These are phyloP conservation scores for Pelvicachromis taeniatus DNA, from an alignment of 2,113 vertebrate species.

Conservation along the genomic window DNA sequence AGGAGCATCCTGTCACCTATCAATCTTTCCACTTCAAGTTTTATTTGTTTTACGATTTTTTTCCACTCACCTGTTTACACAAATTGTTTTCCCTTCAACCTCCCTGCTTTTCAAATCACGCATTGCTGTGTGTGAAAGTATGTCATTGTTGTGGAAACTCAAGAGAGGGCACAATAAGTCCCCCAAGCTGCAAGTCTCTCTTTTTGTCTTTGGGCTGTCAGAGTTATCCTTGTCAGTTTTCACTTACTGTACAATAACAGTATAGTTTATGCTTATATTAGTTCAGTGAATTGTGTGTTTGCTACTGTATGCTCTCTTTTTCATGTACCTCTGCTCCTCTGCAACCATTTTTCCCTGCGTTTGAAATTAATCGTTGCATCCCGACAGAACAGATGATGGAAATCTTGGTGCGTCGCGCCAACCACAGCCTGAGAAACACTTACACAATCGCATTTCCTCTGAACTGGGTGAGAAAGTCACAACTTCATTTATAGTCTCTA, in stretches of 20 bases:
- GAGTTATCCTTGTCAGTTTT: slow-evolving; percentile 40
- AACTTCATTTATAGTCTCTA: slow-evolving; percentile 38
- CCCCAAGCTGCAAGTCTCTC: slow-evolving; percentile 35
- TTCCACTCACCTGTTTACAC: slow-evolving; percentile 41
- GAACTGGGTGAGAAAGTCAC: slow-evolving; percentile 26
- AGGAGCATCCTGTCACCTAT: slow-evolving; percentile 61
- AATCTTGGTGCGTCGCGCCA: slow-evolving; percentile 19
- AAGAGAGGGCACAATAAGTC: slow-evolving; percentile 39
- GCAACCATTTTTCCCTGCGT: background rate
- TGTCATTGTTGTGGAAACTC: slow-evolving; percentile 41
- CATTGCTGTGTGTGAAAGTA: slow-evolving; percentile 20
- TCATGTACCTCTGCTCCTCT: slow-evolving; percentile 9
- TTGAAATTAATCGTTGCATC: slow-evolving; percentile 16
- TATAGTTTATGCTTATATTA: slow-evolving; percentile 24
- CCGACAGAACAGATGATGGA: slow-evolving; percentile 21
- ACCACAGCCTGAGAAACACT: slow-evolving; percentile 14
- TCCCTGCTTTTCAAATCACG: slow-evolving; percentile 27
- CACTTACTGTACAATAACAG: slow-evolving; percentile 47
- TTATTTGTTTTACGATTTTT: slow-evolving; percentile 51
- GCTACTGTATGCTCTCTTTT: background rate
- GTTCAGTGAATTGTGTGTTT: slow-evolving; percentile 12
- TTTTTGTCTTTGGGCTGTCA: slow-evolving; percentile 57
- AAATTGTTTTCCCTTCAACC: slow-evolving; percentile 44
- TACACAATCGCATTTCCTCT: slow-evolving; percentile 7
- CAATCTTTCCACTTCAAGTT: slow-evolving; percentile 56